Evolutionary conservation across 2,888 invertebrate species (phyloP).

Genomic region (Linyphia triangularis): DNA sequence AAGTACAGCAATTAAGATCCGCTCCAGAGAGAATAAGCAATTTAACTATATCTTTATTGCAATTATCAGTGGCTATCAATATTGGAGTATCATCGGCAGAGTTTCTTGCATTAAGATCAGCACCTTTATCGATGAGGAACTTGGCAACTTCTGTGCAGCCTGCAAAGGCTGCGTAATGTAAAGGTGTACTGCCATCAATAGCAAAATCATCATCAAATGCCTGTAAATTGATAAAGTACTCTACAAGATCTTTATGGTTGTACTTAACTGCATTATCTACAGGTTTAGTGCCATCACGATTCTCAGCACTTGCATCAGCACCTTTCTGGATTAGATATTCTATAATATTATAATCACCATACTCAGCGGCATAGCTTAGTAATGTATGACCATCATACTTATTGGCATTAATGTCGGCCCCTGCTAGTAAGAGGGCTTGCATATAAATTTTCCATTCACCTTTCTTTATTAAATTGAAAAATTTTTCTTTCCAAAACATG

Average conservation of each 20-base stretch:
- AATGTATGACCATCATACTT: not conserved
- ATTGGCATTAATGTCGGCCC: not conserved
- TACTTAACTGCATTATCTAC: not conserved
- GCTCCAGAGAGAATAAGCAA: not conserved
- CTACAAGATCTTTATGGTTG: not conserved
- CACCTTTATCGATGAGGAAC: slow-evolving; percentile 84
- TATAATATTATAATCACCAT: not conserved
- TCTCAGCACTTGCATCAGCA: not conserved
- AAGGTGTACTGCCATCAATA: slow-evolving; percentile 83
- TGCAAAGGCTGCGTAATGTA: slow-evolving; percentile 95
- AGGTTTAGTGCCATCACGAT: not conserved
- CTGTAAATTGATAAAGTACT: not conserved
- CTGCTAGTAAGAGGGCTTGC: not conserved
- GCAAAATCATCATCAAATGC: not conserved
- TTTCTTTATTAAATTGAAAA: not conserved
- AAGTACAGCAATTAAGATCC: not conserved
- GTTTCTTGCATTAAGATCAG: not conserved
- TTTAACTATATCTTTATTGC: not conserved
- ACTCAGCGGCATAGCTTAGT: not conserved
- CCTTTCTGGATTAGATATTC: not conserved
- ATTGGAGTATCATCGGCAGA: not conserved
- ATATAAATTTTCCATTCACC: not conserved
- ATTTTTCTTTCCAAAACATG: too few relatives aligned
- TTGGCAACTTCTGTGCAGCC: slow-evolving; percentile 83
- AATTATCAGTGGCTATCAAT: not conserved